phyloP scores from a whole-genome alignment of 2,797 vertebrate genomes.

The Naso thynnoides region DNA sequence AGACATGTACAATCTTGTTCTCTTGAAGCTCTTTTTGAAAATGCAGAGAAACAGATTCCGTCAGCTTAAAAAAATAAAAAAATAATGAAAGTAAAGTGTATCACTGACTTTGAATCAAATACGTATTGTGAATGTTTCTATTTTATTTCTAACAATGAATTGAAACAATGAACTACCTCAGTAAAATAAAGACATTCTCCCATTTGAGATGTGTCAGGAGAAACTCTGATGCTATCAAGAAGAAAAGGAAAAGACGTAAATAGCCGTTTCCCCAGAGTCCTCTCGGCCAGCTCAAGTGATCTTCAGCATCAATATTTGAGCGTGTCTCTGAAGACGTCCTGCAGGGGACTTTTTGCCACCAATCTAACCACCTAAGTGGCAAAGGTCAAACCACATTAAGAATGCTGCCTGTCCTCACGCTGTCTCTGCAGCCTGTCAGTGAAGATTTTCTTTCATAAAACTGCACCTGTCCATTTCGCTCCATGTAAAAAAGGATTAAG shows the following conservation, averaged over 20 bases:
- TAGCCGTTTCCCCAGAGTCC: conserved; percentile 22
- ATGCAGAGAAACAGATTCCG: neutral
- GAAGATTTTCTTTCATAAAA: conserved; percentile 46
- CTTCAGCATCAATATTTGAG: conserved; percentile 71
- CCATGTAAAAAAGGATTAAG: conserved; percentile 60
- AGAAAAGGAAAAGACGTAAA: conserved; percentile 11
- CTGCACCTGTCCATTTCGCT: conserved; percentile 29
- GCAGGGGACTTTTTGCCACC: conserved; percentile 58
- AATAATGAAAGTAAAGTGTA: neutral
- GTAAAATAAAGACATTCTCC: neutral
- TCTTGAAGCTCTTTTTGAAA: neutral
- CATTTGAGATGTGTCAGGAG: neutral
- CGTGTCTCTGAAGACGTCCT: conserved; percentile 48
- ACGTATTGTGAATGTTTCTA: neutral
- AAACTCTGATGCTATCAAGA: neutral
- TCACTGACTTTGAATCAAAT: neutral
- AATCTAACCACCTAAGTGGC: conserved; percentile 56
- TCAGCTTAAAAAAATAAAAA: neutral
- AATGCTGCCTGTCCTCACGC: conserved; percentile 38
- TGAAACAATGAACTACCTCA: neutral
- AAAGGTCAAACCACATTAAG: conserved; percentile 73
- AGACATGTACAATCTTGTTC: neutral
- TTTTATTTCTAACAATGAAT: neutral
- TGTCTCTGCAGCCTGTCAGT: conserved; percentile 43
- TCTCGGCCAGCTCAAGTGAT: conserved; percentile 48